Percentiles rank a stretch among this genome's conserved stretches.
Conservation (phyloP, 2,888 invertebrate genomes). For the Argyresthia albistria region DNA sequence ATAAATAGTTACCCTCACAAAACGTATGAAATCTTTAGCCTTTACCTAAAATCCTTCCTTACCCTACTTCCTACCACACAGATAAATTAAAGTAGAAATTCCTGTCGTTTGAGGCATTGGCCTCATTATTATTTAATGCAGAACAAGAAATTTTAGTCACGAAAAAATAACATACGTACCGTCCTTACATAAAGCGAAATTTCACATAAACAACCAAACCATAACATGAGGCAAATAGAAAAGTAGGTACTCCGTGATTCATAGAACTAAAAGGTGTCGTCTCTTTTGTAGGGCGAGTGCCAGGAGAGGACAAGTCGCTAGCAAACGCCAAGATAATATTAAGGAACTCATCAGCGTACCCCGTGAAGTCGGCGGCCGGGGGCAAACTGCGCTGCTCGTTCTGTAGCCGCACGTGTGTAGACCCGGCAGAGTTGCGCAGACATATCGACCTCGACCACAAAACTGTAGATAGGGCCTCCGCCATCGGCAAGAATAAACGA, state of each 20-base stretch:
- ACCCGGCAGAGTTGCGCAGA: conserved; percentile 5
- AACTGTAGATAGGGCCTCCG: conserved; percentile 1
- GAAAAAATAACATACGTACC: too few relatives aligned
- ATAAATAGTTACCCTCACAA: too few relatives aligned
- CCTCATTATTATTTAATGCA: too few relatives aligned
- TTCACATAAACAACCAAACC: too few relatives aligned
- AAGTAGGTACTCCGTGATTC: neutral
- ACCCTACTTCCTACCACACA: too few relatives aligned
- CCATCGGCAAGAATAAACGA: neutral
- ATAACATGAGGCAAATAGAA: too few relatives aligned
- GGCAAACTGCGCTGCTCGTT: conserved; percentile 6
- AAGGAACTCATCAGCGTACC: conserved; percentile 6
- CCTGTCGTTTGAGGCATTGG: too few relatives aligned
- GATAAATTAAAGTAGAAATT: too few relatives aligned
- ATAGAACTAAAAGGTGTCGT: neutral
- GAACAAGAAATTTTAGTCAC: too few relatives aligned
- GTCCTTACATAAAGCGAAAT: too few relatives aligned
- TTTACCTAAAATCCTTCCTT: too few relatives aligned
- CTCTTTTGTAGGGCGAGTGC: conserved; percentile 1
- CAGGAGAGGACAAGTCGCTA: neutral
- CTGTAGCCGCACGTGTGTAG: conserved; percentile 4
- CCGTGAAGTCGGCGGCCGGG: conserved; percentile 5
- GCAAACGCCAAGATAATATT: conserved; percentile 1
- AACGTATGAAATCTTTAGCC: too few relatives aligned
- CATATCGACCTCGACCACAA: conserved; percentile 6